Evolutionary conservation across 2,888 invertebrate species (phyloP).

Genomic region (Taenaris catops): DNA sequence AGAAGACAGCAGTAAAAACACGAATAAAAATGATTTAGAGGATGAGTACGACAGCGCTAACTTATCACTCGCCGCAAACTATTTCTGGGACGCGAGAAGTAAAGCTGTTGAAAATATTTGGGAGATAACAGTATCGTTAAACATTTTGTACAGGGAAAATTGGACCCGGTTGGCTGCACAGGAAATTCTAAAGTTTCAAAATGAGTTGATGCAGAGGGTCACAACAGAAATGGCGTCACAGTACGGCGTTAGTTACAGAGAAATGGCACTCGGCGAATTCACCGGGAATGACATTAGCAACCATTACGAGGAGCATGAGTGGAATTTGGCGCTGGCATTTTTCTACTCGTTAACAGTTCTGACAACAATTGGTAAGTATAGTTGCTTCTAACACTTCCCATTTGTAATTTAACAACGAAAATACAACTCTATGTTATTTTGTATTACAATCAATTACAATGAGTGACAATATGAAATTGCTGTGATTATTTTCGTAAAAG

Average conservation of each 20-base stretch:
- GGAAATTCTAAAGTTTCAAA: conserved; percentile 90
- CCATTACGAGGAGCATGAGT: conserved; percentile 84
- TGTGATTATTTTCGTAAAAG: no score
- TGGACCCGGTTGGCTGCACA: conserved; percentile 91
- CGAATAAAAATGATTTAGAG: conserved; percentile 55
- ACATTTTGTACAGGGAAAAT: conserved; percentile 93
- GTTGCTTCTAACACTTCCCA: no score
- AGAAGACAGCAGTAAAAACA: conserved; percentile 52
- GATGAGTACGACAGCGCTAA: conserved; percentile 62
- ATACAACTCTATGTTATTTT: no score
- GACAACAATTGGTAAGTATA: conserved; percentile 93
- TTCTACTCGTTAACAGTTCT: conserved; percentile 96
- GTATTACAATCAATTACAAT: no score
- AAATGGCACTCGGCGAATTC: conserved; percentile 73
- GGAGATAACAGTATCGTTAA: conserved; percentile 92
- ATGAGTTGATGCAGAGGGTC: conserved; percentile 88
- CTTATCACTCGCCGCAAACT: conserved; percentile 63
- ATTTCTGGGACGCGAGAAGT: conserved; percentile 72
- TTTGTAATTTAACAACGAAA: no score
- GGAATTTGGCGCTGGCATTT: conserved; percentile 95
- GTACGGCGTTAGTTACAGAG: conserved; percentile 74
- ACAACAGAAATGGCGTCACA: conserved; percentile 87
- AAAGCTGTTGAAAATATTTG: conserved; percentile 92
- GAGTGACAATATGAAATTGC: no score
- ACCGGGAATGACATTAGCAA: conserved; percentile 53